A percentile compares a stretch with the other conserved stretches of the same genome.
These are phyloP conservation scores for Leptothorax acervorum DNA, from an alignment of 2,888 invertebrate species.

Conservation along the genomic window DNA sequence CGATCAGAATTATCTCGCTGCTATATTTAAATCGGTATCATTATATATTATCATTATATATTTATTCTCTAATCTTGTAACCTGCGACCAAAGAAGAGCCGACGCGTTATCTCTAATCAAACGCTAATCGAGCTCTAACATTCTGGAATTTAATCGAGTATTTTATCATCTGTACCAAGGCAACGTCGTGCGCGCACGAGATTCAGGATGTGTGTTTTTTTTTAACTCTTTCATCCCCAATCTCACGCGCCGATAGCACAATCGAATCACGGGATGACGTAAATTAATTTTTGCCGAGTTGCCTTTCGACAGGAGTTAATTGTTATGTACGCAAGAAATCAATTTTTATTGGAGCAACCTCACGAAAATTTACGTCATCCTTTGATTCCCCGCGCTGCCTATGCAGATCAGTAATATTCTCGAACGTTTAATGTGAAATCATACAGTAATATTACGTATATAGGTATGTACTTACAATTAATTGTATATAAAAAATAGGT, in stretches of 20 bases:
- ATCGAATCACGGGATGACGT: slow-evolving; percentile 27
- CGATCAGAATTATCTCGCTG: slow-evolving; percentile 32
- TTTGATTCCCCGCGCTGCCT: background rate
- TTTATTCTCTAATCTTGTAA: slow-evolving; percentile 1
- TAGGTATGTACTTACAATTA: background rate
- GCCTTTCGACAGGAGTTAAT: background rate
- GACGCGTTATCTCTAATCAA: slow-evolving; percentile 10
- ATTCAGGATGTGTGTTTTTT: background rate
- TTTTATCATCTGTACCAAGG: background rate
- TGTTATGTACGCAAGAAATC: background rate
- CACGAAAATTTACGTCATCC: slow-evolving; percentile 15
- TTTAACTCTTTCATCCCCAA: background rate
- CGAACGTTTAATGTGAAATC: background rate
- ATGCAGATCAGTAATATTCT: background rate
- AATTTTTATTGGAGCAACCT: slow-evolving; percentile 9
- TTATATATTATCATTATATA: background rate
- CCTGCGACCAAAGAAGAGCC: background rate
- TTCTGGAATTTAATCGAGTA: background rate
- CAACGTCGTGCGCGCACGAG: background rate
- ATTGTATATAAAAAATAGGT: background rate
- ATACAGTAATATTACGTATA: background rate
- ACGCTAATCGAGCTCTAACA: background rate
- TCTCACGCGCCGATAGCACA: slow-evolving; percentile 4
- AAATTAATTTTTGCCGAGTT: slow-evolving; percentile 39
- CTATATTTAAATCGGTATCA: slow-evolving; percentile 26